A percentile compares a stretch with the other conserved stretches of the same genome.
phyloP scores from a whole-genome alignment of 2,888 invertebrate species.

The Volucella bombylans region DNA sequence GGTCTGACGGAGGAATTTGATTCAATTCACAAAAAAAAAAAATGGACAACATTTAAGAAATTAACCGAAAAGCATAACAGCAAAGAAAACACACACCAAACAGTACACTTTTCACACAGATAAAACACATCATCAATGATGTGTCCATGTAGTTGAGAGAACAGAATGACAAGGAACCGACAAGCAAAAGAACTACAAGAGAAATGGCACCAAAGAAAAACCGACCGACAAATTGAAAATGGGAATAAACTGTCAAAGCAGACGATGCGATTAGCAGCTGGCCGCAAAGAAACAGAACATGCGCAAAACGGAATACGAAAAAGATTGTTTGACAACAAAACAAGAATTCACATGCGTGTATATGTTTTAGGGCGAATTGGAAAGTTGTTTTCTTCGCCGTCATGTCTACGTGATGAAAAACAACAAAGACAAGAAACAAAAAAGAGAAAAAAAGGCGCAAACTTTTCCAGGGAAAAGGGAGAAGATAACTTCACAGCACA shows the following conservation, averaged over 20 bases:
- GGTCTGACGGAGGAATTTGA: constrained; percentile 34
- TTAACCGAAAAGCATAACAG: constrained; percentile 26
- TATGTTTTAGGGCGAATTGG: constrained; percentile 57
- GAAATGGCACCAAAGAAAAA: constrained; percentile 38
- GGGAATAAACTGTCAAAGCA: constrained; percentile 47
- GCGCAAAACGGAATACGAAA: constrained; percentile 60
- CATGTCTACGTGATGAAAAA: constrained; percentile 58
- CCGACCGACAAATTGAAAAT: constrained; percentile 19
- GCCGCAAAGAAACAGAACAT: constrained; percentile 46
- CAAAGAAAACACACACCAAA: constrained; percentile 38
- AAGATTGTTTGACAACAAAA: constrained; percentile 72
- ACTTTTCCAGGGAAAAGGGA: constrained; percentile 29
- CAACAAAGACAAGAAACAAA: constrained; percentile 42
- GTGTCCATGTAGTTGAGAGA: too few species aligned
- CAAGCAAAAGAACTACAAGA: constrained; percentile 14
- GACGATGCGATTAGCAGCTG: constrained; percentile 65
- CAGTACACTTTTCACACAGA: background rate
- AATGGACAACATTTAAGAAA: constrained; percentile 70
- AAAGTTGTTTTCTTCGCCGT: constrained; percentile 70
- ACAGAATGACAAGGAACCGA: too few species aligned
- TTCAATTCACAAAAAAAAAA: constrained; percentile 13
- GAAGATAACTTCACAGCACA: constrained; percentile 3
- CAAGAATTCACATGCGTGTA: constrained; percentile 37
- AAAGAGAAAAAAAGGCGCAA: constrained; percentile 61
- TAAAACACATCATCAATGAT: background rate